Conservation (phyloP, 2,797 vertebrate genomes). For the Rhodeus uyekii region DNA sequence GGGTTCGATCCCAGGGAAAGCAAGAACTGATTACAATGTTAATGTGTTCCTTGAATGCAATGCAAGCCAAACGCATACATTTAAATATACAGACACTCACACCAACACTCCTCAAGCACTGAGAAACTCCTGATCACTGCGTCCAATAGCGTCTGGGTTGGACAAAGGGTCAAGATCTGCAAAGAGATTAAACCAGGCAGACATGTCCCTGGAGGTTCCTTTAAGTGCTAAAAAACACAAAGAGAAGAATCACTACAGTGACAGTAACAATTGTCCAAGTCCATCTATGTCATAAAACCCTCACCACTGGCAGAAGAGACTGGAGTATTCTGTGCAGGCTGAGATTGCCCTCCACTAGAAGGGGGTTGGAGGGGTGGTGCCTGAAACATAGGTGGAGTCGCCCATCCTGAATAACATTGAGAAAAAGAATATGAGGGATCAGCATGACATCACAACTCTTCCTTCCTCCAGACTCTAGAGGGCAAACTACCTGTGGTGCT, state of each 20-base stretch:
- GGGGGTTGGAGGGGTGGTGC: slow-evolving; percentile 72
- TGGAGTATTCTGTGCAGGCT: slow-evolving; percentile 65
- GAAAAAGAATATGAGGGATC: background rate
- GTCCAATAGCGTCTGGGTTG: slow-evolving; percentile 81
- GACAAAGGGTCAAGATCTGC: slow-evolving; percentile 84
- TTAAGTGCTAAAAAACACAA: slow-evolving; percentile 53
- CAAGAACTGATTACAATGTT: too few relatives aligned
- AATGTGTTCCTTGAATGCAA: too few relatives aligned
- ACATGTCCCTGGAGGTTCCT: slow-evolving; percentile 76
- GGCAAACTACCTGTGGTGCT: slow-evolving; percentile 71
- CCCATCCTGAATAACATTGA: slow-evolving; percentile 74
- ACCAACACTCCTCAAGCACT: slow-evolving; percentile 71
- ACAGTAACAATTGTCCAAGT: background rate
- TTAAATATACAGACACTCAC: background rate
- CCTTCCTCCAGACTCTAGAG: slow-evolving; percentile 42
- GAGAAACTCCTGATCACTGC: slow-evolving; percentile 80
- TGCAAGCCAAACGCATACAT: too few relatives aligned
- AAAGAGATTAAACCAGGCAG: slow-evolving; percentile 81
- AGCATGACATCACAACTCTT: slow-evolving; percentile 1
- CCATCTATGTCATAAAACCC: background rate
- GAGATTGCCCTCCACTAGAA: slow-evolving; percentile 62
- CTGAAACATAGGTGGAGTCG: slow-evolving; percentile 80
- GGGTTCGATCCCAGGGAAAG: too few relatives aligned
- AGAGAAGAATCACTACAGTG: background rate
- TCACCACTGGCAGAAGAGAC: slow-evolving; percentile 69